Conservation (phyloP, 2,888 invertebrate species). For the Platycheirus rosarum region DNA sequence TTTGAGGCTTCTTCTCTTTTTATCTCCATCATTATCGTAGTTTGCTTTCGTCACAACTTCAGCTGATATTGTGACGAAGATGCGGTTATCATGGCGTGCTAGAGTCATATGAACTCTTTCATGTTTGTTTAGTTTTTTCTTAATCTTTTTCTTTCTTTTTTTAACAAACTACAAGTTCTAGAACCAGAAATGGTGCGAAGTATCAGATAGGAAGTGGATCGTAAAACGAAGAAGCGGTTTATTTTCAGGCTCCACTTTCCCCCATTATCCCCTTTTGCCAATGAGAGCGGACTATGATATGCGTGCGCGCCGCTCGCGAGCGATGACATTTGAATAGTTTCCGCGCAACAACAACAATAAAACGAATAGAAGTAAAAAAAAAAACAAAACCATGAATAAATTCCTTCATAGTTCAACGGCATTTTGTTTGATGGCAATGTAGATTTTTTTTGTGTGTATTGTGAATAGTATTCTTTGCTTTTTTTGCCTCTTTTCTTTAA, state of each 20-base stretch:
- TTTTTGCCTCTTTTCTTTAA: constrained; percentile 6
- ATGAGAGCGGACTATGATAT: constrained; percentile 22
- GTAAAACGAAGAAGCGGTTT: constrained; percentile 73
- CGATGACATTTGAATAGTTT: constrained; percentile 73
- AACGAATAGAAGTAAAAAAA: constrained; percentile 29
- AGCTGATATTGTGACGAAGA: constrained; percentile 67
- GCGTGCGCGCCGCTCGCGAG: constrained; percentile 60
- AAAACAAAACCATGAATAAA: constrained; percentile 65
- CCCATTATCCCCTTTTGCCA: not conserved
- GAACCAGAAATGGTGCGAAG: constrained; percentile 52
- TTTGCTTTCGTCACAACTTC: constrained; percentile 71
- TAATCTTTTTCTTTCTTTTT: constrained; percentile 39
- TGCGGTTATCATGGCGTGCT: constrained; percentile 36
- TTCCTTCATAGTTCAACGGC: constrained; percentile 81
- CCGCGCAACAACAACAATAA: constrained; percentile 49
- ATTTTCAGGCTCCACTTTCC: constrained; percentile 51
- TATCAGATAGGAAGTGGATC: constrained; percentile 70
- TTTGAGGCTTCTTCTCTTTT: constrained; percentile 38
- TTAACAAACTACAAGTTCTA: constrained; percentile 34
- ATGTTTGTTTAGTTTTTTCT: constrained; percentile 54
- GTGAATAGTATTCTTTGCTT: constrained; percentile 40
- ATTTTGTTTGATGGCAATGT: constrained; percentile 75
- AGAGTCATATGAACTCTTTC: constrained; percentile 76
- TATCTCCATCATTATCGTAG: constrained; percentile 26
- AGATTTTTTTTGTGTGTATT: constrained; percentile 27